phyloP scores from a whole-genome alignment of 2,888 invertebrate genomes.

The Tenthredo notha region DNA sequence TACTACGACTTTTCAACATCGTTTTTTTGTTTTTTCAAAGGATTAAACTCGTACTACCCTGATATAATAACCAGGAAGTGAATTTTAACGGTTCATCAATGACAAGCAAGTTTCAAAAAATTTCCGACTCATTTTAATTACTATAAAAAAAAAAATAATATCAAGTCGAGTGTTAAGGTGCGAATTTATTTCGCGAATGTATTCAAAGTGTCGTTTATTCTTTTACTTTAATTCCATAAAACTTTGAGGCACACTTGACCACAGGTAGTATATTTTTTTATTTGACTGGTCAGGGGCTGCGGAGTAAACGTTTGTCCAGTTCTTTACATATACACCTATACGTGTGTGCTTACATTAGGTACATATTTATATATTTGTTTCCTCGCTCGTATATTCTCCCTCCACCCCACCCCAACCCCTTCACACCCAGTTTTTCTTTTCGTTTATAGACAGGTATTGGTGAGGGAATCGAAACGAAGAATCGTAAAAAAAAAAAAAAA shows the following conservation, averaged over 20 bases:
- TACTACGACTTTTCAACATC: not conserved
- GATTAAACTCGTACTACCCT: not conserved
- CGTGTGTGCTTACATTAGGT: not conserved
- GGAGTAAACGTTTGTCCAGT: constrained; percentile 7
- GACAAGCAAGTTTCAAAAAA: not conserved
- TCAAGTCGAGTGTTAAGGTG: no score
- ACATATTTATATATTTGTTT: constrained; percentile 30
- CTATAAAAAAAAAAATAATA: not conserved
- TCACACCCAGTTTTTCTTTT: not conserved
- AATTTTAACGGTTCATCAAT: not conserved
- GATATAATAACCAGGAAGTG: not conserved
- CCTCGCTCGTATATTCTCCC: not conserved
- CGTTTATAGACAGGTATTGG: not conserved
- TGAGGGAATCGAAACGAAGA: not conserved
- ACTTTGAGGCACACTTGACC: not conserved
- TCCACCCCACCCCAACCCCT: not conserved
- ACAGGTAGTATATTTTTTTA: constrained; percentile 4
- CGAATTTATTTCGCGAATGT: not conserved
- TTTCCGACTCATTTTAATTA: not conserved
- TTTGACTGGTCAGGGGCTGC: constrained; percentile 13
- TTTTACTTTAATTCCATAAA: not conserved
- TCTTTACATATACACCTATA: not conserved
- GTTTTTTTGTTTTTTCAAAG: not conserved
- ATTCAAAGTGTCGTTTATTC: not conserved
- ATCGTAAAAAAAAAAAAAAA: not conserved